A percentile compares a stretch with the other conserved stretches of the same genome.
phyloP scores from a whole-genome alignment of 23 tunicate genomes.

The Trididemnum clinides region DNA sequence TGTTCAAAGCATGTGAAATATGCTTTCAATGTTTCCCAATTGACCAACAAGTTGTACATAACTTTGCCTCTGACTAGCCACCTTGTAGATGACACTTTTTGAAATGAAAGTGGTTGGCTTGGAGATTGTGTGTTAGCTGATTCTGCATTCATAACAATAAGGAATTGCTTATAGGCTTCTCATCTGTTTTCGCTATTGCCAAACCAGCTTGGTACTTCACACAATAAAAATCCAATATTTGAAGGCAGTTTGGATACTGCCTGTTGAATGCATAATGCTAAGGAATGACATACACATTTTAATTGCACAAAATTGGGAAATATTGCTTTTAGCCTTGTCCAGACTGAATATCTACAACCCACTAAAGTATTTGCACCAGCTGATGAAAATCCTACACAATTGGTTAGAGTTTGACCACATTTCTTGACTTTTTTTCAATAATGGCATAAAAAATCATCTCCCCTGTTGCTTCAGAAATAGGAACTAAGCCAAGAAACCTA shows the following conservation, averaged over 20 bases:
- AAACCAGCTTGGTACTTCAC: slow-evolving; percentile 38
- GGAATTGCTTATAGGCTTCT: not conserved
- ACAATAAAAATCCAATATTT: slow-evolving; percentile 8
- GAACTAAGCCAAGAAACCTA: slow-evolving; percentile 24
- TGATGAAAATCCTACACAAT: slow-evolving; percentile 36
- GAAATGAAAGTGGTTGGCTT: slow-evolving; percentile 35
- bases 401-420: not conserved
- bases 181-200: slow-evolving; percentile 33
- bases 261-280: slow-evolving; percentile 40
- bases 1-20: not conserved
- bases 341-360: slow-evolving; percentile 51
- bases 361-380: slow-evolving; percentile 44
- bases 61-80: slow-evolving; percentile 46
- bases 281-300: slow-evolving; percentile 49
- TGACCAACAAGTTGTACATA: slow-evolving; percentile 30
- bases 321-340: slow-evolving; percentile 31
- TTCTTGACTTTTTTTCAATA: not conserved
- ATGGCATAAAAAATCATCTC: slow-evolving; percentile 25
- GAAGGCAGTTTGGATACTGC: slow-evolving; percentile 43
- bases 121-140: not conserved
- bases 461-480: slow-evolving; percentile 14
- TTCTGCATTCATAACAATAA: slow-evolving; percentile 27
- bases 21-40: slow-evolving; percentile 28
- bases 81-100: slow-evolving; percentile 24
- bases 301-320: slow-evolving; percentile 32